Evolutionary conservation across 2,113 vertebrate genomes (phyloP).

Genomic region (Nycticorax nycticorax): DNA sequence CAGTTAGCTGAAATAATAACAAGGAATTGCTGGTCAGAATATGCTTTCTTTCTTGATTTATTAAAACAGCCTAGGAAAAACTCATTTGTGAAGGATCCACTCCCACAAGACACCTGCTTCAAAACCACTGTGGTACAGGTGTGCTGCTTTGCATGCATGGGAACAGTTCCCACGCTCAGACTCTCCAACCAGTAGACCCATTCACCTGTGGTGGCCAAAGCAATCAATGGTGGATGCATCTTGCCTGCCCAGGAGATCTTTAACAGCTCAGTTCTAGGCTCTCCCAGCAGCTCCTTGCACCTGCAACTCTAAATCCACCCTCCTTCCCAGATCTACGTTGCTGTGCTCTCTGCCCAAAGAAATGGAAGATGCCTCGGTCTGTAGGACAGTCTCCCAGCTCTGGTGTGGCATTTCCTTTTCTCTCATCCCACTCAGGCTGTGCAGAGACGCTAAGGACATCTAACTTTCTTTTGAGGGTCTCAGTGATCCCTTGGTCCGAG

Average conservation of each 20-base stretch:
- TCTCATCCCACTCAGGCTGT: background rate
- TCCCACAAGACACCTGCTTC: constrained; percentile 47
- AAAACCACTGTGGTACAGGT: background rate
- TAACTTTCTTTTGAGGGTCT: background rate
- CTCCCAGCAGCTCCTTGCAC: background rate
- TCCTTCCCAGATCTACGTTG: background rate
- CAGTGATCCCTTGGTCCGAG: background rate
- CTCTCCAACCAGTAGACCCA: background rate
- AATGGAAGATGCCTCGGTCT: background rate
- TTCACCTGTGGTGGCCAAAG: background rate
- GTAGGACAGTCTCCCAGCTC: background rate
- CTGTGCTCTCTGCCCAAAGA: background rate
- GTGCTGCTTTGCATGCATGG: background rate
- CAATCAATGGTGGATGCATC: background rate
- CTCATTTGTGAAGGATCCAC: background rate
- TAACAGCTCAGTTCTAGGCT: background rate
- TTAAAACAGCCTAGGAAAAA: constrained; percentile 42
- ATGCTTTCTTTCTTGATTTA: constrained; percentile 58
- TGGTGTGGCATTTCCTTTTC: background rate
- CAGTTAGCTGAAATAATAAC: constrained; percentile 70
- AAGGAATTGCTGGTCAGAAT: constrained; percentile 64
- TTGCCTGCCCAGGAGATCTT: background rate
- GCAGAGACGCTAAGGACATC: background rate
- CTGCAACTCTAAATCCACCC: background rate
- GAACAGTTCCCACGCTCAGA: background rate